These are phyloP conservation scores for Epinephelus awoara DNA, from an alignment of 2,797 vertebrate species.

Conservation along the genomic window DNA sequence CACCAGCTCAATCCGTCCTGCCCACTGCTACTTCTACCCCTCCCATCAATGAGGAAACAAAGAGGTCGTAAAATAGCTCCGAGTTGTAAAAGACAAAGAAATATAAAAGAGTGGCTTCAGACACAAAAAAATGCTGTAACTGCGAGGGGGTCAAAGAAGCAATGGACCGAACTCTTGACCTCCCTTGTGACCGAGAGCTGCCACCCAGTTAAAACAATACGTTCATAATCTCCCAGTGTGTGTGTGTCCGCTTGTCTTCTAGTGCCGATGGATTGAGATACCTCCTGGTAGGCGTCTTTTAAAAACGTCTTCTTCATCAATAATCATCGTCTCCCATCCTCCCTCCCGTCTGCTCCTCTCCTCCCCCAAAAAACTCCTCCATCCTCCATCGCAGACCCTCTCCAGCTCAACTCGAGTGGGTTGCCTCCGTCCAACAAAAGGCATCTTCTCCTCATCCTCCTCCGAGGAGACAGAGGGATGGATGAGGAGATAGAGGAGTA, in stretches of 20 bases:
- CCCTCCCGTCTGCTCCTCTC: constrained; percentile 54
- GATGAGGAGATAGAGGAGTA: constrained; percentile 68
- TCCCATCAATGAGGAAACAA: constrained; percentile 74
- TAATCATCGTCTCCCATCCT: constrained; percentile 59
- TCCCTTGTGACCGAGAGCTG: constrained; percentile 64
- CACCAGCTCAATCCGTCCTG: constrained; percentile 38
- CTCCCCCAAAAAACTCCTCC: constrained; percentile 45
- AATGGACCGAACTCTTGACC: constrained; percentile 85
- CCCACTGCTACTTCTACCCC: constrained; percentile 52
- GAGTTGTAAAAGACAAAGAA: constrained; percentile 77
- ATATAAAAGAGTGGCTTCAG: constrained; percentile 59
- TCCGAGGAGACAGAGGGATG: constrained; percentile 60
- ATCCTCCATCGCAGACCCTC: constrained; percentile 49
- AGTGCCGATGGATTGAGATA: constrained; percentile 28
- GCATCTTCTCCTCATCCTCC: constrained; percentile 66
- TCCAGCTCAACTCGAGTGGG: constrained; percentile 67
- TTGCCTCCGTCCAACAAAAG: constrained; percentile 76
- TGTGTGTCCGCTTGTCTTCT: constrained; percentile 17
- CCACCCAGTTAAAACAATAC: constrained; percentile 78
- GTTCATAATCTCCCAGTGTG: constrained; percentile 56
- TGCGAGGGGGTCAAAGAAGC: constrained; percentile 76
- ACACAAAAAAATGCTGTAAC: constrained; percentile 67
- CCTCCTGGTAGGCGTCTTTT: constrained; percentile 53
- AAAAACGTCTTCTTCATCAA: constrained; percentile 63
- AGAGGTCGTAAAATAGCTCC: constrained; percentile 78